These are phyloP conservation scores for Diachrysia chrysitis DNA, from an alignment of 2,888 invertebrate species.

Conservation along the genomic window DNA sequence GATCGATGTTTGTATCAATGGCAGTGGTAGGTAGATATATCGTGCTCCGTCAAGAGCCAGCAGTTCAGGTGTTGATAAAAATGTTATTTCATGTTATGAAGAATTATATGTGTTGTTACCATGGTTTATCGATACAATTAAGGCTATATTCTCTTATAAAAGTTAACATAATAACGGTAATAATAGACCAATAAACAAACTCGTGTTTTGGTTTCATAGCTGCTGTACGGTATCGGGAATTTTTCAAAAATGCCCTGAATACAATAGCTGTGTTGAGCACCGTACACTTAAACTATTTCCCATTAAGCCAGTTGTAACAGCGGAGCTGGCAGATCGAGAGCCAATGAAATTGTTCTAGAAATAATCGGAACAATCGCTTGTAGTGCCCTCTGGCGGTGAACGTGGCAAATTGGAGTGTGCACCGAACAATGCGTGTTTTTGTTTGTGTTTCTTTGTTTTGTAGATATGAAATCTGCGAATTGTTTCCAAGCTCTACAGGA, in stretches of 20 bases:
- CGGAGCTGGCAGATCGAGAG: slow-evolving; percentile 55
- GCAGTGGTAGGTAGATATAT: neutral
- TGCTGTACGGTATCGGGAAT: slow-evolving; percentile 16
- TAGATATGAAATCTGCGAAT: slow-evolving; percentile 23
- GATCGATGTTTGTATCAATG: slow-evolving; percentile 30
- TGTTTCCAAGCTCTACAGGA: slow-evolving; percentile 22
- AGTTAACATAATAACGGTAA: slow-evolving; percentile 1
- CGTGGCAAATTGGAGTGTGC: slow-evolving; percentile 50
- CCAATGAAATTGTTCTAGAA: slow-evolving; percentile 63
- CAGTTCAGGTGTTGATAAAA: neutral
- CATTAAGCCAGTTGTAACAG: slow-evolving; percentile 54
- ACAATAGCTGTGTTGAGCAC: slow-evolving; percentile 32
- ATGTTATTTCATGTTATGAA: neutral
- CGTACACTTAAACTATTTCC: slow-evolving; percentile 53
- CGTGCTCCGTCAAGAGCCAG: neutral
- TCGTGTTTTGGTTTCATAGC: slow-evolving; percentile 16
- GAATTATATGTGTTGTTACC: neutral
- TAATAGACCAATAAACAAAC: slow-evolving; percentile 5
- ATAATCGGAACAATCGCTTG: slow-evolving; percentile 62
- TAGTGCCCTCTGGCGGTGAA: slow-evolving; percentile 48
- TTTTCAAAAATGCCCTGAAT: slow-evolving; percentile 36
- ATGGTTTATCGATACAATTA: neutral
- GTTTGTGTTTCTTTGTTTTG: slow-evolving; percentile 37
- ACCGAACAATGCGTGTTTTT: slow-evolving; percentile 43
- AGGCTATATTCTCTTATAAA: neutral